Conservation (phyloP, 2,797 vertebrate genomes). For the Clarias platycephalus region DNA sequence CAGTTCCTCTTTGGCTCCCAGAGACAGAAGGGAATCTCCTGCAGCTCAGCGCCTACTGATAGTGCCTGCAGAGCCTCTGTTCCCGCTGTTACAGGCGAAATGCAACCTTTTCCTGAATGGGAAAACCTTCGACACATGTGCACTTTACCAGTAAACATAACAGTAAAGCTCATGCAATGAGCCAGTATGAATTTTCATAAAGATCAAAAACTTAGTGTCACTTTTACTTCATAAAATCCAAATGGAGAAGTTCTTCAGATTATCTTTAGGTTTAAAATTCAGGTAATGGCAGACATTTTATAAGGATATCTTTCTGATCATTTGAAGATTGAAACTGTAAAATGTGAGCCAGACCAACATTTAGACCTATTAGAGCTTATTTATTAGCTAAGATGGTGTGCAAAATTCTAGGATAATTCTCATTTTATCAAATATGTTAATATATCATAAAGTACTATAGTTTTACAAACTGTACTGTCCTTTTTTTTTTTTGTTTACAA, state of each 20-base stretch:
- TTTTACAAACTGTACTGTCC: not conserved
- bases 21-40: constrained; percentile 37
- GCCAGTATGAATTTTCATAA: not conserved
- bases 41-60: constrained; percentile 33
- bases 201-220: no score
- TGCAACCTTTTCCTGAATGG: constrained; percentile 19
- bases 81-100: not conserved
- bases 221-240: not conserved
- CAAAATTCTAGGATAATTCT: not conserved
- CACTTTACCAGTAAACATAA: not conserved
- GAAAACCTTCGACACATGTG: not conserved
- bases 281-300: not conserved
- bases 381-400: not conserved
- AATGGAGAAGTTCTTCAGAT: not conserved
- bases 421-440: not conserved
- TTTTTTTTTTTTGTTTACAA: not conserved
- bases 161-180: not conserved
- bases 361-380: not conserved
- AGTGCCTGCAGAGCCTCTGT: not conserved
- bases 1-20: not conserved
- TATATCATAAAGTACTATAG: not conserved
- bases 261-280: not conserved
- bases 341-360: not conserved
- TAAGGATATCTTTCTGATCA: not conserved
- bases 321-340: not conserved